phyloP scores from a whole-genome alignment of 1,140 invertebrate genomes.

The Galendromus occidentalis region DNA sequence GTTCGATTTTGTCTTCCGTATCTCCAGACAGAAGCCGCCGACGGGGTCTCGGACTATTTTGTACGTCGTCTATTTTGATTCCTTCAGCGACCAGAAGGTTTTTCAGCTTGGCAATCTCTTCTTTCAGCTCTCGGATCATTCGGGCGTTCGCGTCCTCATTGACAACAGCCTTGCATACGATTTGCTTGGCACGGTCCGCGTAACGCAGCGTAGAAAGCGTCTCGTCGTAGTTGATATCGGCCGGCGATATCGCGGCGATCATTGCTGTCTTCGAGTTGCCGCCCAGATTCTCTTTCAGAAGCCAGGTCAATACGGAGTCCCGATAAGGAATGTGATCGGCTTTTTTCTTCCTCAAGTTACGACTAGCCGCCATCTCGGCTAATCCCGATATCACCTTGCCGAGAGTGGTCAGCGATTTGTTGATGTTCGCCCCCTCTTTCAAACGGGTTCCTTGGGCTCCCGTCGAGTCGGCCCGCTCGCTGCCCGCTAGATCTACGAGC shows the following conservation, averaged over 20 bases:
- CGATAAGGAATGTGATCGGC: slow-evolving; percentile 73
- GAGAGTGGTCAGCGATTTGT: slow-evolving; percentile 77
- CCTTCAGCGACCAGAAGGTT: slow-evolving; percentile 84
- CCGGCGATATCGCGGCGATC: slow-evolving; percentile 81
- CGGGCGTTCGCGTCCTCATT: slow-evolving; percentile 99
- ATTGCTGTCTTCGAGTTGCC: slow-evolving; percentile 86
- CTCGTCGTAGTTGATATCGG: slow-evolving; percentile 67
- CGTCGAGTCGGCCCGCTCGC: slow-evolving; percentile 90
- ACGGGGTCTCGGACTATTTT: slow-evolving; percentile 41
- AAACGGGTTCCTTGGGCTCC: slow-evolving; percentile 74
- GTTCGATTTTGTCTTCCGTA: slow-evolving; percentile 89
- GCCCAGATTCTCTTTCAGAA: slow-evolving; percentile 88
- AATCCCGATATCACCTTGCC: slow-evolving; percentile 89
- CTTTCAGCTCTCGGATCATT: slow-evolving; percentile 93
- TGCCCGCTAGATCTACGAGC: slow-evolving; percentile 90
- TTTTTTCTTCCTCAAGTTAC: slow-evolving; percentile 53
- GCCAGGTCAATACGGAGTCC: slow-evolving; percentile 78
- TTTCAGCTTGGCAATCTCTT: slow-evolving; percentile 82
- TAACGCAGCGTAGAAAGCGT: slow-evolving; percentile 88
- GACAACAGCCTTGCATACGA: slow-evolving; percentile 92
- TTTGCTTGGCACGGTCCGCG: slow-evolving; percentile 81
- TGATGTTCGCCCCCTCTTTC: slow-evolving; percentile 78
- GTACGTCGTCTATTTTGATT: slow-evolving; percentile 66
- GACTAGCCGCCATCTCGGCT: slow-evolving; percentile 45
- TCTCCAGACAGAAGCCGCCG: slow-evolving; percentile 45